Conservation (phyloP, 2,797 vertebrate species). For the Urocyon cinereoargenteus region DNA sequence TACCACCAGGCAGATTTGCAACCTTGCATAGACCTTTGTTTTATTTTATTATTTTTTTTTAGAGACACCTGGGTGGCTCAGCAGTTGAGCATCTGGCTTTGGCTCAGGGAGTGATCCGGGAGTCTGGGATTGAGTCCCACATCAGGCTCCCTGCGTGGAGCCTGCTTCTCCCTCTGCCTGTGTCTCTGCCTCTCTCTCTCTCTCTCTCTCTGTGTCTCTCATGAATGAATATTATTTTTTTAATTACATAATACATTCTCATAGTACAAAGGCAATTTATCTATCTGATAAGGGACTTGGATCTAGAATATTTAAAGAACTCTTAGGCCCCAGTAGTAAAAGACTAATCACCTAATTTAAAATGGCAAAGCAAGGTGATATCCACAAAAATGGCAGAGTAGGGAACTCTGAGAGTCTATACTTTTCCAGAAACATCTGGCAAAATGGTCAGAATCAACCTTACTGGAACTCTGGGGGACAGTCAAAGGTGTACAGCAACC, state of each 20-base stretch:
- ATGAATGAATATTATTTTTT: neutral
- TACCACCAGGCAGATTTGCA: neutral
- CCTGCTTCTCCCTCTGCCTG: too few relatives aligned
- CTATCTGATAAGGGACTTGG: neutral
- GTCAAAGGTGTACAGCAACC: neutral
- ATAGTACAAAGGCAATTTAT: neutral
- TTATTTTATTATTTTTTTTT: neutral
- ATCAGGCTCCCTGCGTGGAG: too few relatives aligned
- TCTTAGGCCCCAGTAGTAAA: neutral
- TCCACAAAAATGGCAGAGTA: neutral
- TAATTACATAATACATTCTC: neutral
- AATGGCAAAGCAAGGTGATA: slow-evolving; percentile 11
- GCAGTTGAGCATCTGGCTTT: too few relatives aligned
- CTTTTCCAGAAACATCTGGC: neutral
- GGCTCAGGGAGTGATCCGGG: too few relatives aligned
- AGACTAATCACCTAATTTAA: neutral
- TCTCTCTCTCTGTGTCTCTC: too few relatives aligned
- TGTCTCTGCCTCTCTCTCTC: too few relatives aligned
- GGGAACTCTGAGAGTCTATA: neutral
- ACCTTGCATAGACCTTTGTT: neutral
- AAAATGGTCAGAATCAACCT: slow-evolving; percentile 39
- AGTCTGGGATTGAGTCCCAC: too few relatives aligned
- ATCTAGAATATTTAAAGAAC: slow-evolving; percentile 1
- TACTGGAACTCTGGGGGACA: neutral
- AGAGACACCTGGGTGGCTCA: too few relatives aligned